Percentiles rank a stretch among this genome's conserved stretches.
These are phyloP conservation scores for Cheilosia variabilis DNA, from an alignment of 2,888 invertebrate species.

Conservation along the genomic window DNA sequence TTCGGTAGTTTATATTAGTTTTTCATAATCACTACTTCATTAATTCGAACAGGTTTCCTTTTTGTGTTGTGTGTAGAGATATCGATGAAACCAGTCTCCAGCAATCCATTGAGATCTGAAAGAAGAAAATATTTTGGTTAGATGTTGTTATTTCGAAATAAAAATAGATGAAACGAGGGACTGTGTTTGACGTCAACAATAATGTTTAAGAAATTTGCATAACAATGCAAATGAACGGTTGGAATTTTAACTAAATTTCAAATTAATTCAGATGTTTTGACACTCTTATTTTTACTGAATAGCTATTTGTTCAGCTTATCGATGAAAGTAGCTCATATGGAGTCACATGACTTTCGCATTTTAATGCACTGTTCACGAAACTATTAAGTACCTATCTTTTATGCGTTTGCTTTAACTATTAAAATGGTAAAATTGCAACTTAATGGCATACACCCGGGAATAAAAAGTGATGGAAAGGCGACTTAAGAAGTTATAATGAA, in stretches of 20 bases:
- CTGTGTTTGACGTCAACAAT: not conserved
- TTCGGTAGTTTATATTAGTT: slow-evolving; percentile 20
- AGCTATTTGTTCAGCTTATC: too few relatives aligned
- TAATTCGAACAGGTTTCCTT: not conserved
- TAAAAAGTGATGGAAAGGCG: too few relatives aligned
- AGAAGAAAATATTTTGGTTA: not conserved
- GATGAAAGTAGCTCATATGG: too few relatives aligned
- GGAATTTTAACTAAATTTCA: not conserved
- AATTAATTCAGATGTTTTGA: not conserved
- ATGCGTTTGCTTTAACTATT: too few relatives aligned
- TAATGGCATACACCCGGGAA: too few relatives aligned
- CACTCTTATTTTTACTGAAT: too few relatives aligned
- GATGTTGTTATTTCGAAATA: slow-evolving; percentile 1
- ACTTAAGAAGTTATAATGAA: too few relatives aligned
- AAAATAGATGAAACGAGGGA: not conserved
- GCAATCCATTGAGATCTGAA: slow-evolving; percentile 54
- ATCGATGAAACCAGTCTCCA: slow-evolving; percentile 10
- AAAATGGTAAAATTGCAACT: too few relatives aligned
- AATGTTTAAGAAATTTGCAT: slow-evolving; percentile 2
- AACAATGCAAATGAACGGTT: not conserved
- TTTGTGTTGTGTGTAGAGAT: slow-evolving; percentile 20
- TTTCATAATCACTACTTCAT: slow-evolving; percentile 8
- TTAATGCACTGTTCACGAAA: too few relatives aligned
- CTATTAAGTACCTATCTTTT: too few relatives aligned
- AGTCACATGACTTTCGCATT: too few relatives aligned